Base-by-base conservation (phyloP, 64 coral and sea anemone species). In the Astreopora myriophthalma region DNA sequence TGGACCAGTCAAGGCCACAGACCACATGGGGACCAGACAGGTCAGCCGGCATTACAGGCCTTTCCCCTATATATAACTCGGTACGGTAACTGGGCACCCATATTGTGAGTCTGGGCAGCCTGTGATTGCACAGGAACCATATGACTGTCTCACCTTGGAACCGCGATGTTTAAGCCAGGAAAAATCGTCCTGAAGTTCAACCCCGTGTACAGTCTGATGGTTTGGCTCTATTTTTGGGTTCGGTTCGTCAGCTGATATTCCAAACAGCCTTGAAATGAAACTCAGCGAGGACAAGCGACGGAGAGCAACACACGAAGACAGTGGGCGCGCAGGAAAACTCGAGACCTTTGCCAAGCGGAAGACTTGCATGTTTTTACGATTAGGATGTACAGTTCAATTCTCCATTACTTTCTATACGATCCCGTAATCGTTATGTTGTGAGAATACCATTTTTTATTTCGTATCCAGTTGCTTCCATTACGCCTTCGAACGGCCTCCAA, bases 111-210 rank as follows among this genome's bases (percentile, higher is more conserved):
- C n/a, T n/a, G n/a, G n/a, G n/a, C n/a, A n/a, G n/a, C n/a, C n/a
- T n/a, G n/a, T n/a, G n/a, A n/a, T n/a, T n/a, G n/a, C n/a, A n/a
- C n/a, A n/a, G n/a, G n/a, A n/a, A n/a, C n/a, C n/a, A n/a, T n/a
- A n/a, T n/a, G n/a, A 69, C 14, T 51, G 24, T 10, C 66, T 86
- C 60, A 92, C 90, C 90, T 57, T 84, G 6, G 81, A 85, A 69
- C 58, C 60, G 13, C 65, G 44, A 4, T 92, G 2, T 71, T 83
- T 70, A 2, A 92, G 48, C 90, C 90, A 92, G 33, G 69, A 46
- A 66, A 92, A 85, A 60, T 92, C 70, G 48, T 92, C 90, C 22
- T 75, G 35, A 25, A 92, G 57, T 34, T 70, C 80, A 74, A 74
- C 81, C 8, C 90, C 90, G 60, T 92, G 90, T 11, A 92, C 34